A percentile compares a stretch with the other conserved stretches of the same genome.
Evolutionary conservation across 2,888 invertebrate genomes (phyloP).

Genomic region (Synergus laeviventris): DNA sequence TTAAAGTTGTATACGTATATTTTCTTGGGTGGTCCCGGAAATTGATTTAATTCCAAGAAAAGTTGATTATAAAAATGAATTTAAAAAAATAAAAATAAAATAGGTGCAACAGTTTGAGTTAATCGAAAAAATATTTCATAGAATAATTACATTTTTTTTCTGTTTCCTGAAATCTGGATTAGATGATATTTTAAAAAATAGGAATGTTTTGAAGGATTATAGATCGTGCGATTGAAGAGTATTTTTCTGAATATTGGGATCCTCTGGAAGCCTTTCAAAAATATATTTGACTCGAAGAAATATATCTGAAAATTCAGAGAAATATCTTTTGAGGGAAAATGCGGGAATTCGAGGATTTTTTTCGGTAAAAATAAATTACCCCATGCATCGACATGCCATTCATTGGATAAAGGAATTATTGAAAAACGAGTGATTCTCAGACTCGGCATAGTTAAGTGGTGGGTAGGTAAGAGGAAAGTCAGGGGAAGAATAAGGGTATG

Average conservation of each 20-base stretch:
- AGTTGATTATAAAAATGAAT: too few species aligned
- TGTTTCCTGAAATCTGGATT: background rate
- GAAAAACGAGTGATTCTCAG: conserved; percentile 51
- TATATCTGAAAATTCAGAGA: conserved; percentile 4
- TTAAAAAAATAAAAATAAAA: too few species aligned
- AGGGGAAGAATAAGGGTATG: conserved; percentile 16
- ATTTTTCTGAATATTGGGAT: background rate
- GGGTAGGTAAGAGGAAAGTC: conserved; percentile 41
- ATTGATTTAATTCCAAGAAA: background rate
- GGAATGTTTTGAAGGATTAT: background rate
- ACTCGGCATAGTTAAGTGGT: conserved; percentile 62
- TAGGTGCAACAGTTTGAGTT: background rate
- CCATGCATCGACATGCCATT: conserved; percentile 75
- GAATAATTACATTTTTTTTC: too few species aligned
- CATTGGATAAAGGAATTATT: conserved; percentile 57
- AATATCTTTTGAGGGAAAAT: background rate
- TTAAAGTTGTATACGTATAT: background rate
- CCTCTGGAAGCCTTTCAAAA: background rate
- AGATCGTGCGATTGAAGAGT: background rate
- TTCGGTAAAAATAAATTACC: conserved; percentile 55
- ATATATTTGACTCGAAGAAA: background rate
- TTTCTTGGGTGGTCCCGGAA: background rate
- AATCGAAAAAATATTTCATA: background rate
- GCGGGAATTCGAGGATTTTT: conserved; percentile 5
- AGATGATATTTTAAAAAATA: background rate